Evolutionary conservation across 2,113 vertebrate genomes (phyloP).

Genomic region (Pollimyrus isidori): DNA sequence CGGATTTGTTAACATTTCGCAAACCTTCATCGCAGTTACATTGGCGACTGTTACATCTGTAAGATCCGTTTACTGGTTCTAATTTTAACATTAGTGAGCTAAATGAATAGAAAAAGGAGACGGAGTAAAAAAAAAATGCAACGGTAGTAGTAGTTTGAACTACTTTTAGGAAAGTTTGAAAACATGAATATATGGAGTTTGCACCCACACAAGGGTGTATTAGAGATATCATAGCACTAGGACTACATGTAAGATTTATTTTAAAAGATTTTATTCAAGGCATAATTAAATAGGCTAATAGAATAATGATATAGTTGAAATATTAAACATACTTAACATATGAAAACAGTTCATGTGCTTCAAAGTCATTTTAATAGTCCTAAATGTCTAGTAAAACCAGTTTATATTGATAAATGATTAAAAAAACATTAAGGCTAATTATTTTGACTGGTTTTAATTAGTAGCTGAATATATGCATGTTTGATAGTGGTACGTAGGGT

Average conservation of each 20-base stretch:
- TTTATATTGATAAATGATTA: no score
- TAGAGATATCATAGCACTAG: neutral
- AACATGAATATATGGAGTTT: neutral
- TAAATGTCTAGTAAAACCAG: no score
- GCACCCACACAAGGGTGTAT: neutral
- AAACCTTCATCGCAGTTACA: neutral
- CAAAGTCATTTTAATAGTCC: no score
- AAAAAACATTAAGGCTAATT: no score
- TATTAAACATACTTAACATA: no score
- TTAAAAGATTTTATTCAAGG: neutral
- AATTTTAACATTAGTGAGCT: neutral
- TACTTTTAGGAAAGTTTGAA: neutral
- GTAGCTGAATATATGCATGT: no score
- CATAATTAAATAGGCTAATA: neutral
- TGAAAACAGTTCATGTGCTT: no score
- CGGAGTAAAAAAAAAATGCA: neutral
- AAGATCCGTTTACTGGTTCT: neutral
- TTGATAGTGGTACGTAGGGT: no score
- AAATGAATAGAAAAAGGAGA: neutral
- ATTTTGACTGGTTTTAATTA: no score
- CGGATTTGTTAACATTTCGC: neutral
- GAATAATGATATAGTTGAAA: neutral
- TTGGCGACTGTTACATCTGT: neutral
- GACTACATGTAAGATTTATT: neutral
- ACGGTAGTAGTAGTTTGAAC: neutral